Evolutionary conservation across 2,888 invertebrate species (phyloP), one percentile per base, ranked within the genome.

Genomic region (Drosophila neotestacea): DNA sequence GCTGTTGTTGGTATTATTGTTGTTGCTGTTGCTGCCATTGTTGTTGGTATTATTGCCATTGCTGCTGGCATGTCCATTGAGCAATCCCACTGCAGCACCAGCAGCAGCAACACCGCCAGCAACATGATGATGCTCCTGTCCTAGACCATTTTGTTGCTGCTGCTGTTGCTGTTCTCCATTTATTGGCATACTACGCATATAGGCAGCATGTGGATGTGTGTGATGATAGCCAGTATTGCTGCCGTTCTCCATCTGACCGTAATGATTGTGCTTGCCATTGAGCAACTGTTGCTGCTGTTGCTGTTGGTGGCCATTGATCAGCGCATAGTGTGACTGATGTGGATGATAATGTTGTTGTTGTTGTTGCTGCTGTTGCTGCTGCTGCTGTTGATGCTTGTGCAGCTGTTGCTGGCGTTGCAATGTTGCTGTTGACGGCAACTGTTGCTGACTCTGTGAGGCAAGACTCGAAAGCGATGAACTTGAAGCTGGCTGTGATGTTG

Each of bases 401-500:
- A 84, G 41, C 52, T 90, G 91, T 11, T 79, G 90, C n/a, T 79
- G 82, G 27, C 89, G 86, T 3, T 79, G 73, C 51, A 85, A 71
- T 52, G 73, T 32, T 41, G 80, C 16, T n/a, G 76, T 30, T 38
- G 84, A n/a, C 48, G 90, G 81, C 64, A 77, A 55, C 75, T 82
- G 82, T 65, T 90, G 89, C 60, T 90, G 89, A 28, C 91, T 88
- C 64, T 92, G 92, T n/a, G 92, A 92, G 13, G 91, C 91, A 64
- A 92, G 79, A 71, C 90, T 91, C 13, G 92, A 92, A 28, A 92
- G 81, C 34, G 92, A 92, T 39, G 92, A 92, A 13, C 91, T 91
- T 6, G 92, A 92, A 0, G 92, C 91, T 22, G 92, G 92, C 74
- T 92, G 92, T 13, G 92, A 92, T 60, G 92, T 90, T 55, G 90